phyloP scores from a whole-genome alignment of 2,113 vertebrate genomes.

The Proterorhinus semilunaris region DNA sequence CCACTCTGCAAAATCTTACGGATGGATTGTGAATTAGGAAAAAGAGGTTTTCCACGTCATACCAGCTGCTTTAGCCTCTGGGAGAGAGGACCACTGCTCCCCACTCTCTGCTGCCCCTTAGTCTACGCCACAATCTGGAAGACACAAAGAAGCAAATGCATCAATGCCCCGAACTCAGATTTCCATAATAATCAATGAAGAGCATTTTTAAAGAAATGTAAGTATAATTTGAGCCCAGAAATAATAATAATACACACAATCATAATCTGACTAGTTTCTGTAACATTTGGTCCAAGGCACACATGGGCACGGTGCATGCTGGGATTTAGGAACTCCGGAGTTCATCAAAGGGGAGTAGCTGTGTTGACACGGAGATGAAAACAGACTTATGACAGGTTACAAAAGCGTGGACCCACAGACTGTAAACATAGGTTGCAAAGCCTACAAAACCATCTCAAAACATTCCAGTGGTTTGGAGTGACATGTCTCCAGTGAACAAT shows the following conservation, averaged over 20 bases:
- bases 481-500: slow-evolving; percentile 48
- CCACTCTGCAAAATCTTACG: slow-evolving; percentile 45
- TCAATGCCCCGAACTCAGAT: not conserved
- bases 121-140: slow-evolving; percentile 49
- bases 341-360: slow-evolving; percentile 20
- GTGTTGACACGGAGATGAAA: slow-evolving; percentile 38
- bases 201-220: not conserved
- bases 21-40: slow-evolving; percentile 68
- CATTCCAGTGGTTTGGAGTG: slow-evolving; percentile 57
- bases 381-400: slow-evolving; percentile 46
- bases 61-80: slow-evolving; percentile 64
- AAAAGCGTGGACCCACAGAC: slow-evolving; percentile 35
- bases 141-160: slow-evolving; percentile 1
- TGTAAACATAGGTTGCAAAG: slow-evolving; percentile 47
- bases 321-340: slow-evolving; percentile 9
- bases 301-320: slow-evolving; percentile 3
- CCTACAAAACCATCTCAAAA: slow-evolving; percentile 31
- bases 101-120: slow-evolving; percentile 50
- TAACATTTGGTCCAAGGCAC: not conserved
- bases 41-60: slow-evolving; percentile 61
- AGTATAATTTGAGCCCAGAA: not conserved
- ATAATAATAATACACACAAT: not conserved
- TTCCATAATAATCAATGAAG: not conserved
- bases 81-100: slow-evolving; percentile 64
- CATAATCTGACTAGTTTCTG: not conserved